Base-by-base conservation (phyloP, 2,797 vertebrate genomes). In the Pachyuromys duprasi region DNA sequence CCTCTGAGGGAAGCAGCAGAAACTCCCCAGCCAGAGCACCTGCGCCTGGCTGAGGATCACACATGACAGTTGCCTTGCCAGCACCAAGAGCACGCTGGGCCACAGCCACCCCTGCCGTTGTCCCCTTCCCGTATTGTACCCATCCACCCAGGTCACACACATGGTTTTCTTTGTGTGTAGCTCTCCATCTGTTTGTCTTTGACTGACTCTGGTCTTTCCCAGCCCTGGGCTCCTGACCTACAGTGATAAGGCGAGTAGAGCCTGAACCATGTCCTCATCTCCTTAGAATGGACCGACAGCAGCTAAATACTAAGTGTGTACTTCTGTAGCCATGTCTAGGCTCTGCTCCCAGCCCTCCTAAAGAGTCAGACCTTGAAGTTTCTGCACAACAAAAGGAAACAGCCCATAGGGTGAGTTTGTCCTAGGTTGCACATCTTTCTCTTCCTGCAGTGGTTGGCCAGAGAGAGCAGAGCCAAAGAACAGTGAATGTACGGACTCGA, bases 401-500 rank as follows among this genome's bases (percentile, higher is more conserved):
- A 69, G 5, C 62, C 65, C 89, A 9, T 39, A 55, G 70, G 26
- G 31, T 60, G 31, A 24, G 33, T 42, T 72, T 79, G 22, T 18
- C 62, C 36, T 31, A 55, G 92, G 76, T 74, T 84, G 60, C 49
- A 86, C 28, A 55, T 67, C 72, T 75, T 53, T 72, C 67, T 80
- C 42, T 90, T 72, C 55, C 82, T 53, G 49, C 97, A 99, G 99
- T 99, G 97, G 98, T 99, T 20, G 99, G 99, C 8, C 99, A 98
- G 93, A 98, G 98, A 95, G 99, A 99, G 97, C 97, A 97, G 42
- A 98, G 96, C 26, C 98, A 94, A 33, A 97, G 97, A 55, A 99
- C 99, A 0, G 99, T 99, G 90, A 99, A 97, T 20, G 86, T 99
- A 26, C 98, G 99, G 57, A 99, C 98, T 20, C 98, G 99, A 93